Percentiles rank a stretch among this genome's conserved stretches.
These are phyloP conservation scores for Lasius fuliginosus DNA, from an alignment of 2,888 invertebrate genomes.

Conservation along the genomic window DNA sequence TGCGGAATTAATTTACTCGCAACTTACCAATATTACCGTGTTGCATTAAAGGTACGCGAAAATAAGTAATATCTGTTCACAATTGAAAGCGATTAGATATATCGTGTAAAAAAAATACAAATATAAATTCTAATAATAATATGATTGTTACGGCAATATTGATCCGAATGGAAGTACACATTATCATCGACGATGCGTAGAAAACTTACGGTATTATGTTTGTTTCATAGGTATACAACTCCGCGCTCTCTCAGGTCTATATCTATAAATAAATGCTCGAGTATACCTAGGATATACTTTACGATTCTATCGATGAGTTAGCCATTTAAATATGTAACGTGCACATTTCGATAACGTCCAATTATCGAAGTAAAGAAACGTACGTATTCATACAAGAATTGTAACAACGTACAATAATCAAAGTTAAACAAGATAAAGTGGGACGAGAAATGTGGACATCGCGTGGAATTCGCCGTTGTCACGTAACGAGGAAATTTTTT, in stretches of 20 bases:
- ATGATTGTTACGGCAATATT: constrained; percentile 1
- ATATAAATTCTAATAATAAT: constrained; percentile 7
- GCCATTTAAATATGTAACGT: constrained; percentile 9
- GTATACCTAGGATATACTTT: not conserved
- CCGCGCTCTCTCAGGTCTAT: not conserved
- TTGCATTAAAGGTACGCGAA: not conserved
- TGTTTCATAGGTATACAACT: not conserved
- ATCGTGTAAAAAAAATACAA: not conserved
- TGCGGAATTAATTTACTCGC: not conserved
- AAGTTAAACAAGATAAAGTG: constrained; percentile 1
- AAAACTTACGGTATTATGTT: not conserved
- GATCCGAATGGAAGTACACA: not conserved
- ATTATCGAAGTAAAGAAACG: not conserved
- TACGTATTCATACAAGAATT: not conserved
- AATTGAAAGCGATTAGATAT: not conserved
- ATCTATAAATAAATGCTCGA: constrained; percentile 21
- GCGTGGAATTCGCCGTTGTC: constrained; percentile 21
- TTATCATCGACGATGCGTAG: not conserved
- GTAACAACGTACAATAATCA: not conserved
- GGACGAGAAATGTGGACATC: not conserved
- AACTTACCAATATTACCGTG: not conserved
- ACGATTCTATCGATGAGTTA: not conserved
- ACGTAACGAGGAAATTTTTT: constrained; percentile 58
- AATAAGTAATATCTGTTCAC: not conserved
- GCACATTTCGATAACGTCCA: constrained; percentile 2